Conservation (phyloP, 2,797 vertebrate genomes). For the Coilia nasus region DNA sequence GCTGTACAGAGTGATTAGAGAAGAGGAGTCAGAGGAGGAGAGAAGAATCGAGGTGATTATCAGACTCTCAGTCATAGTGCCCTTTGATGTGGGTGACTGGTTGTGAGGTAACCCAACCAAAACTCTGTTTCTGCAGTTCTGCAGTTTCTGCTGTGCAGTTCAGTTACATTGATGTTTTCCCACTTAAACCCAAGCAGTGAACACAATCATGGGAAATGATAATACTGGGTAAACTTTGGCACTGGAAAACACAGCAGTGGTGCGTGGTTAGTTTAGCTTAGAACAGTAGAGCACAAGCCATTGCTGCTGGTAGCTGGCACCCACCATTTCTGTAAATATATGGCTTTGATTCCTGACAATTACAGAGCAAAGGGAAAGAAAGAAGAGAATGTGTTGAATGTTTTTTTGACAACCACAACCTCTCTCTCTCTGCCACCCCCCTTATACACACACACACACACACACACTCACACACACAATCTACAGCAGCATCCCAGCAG, state of each 20-base stretch:
- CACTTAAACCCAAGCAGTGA: too few relatives aligned
- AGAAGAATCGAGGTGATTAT: too few relatives aligned
- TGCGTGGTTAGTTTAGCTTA: neutral
- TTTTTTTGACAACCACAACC: neutral
- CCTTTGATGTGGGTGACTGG: too few relatives aligned
- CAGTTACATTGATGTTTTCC: too few relatives aligned
- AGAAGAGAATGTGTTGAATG: neutral
- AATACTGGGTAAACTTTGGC: too few relatives aligned
- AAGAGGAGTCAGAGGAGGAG: too few relatives aligned
- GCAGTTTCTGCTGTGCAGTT: too few relatives aligned
- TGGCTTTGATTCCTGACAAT: conserved; percentile 13
- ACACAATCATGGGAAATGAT: too few relatives aligned
- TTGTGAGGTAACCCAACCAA: too few relatives aligned
- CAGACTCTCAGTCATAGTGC: too few relatives aligned
- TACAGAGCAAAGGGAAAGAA: neutral
- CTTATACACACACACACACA: conserved; percentile 7
- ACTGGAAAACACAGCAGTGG: neutral
- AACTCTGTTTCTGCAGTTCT: too few relatives aligned
- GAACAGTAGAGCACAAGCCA: neutral
- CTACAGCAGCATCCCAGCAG: conserved; percentile 34
- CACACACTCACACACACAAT: conserved; percentile 11
- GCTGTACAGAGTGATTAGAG: too few relatives aligned
- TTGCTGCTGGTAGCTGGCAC: neutral
- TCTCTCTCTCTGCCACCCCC: conserved; percentile 43
- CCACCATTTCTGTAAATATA: neutral